phyloP scores from a whole-genome alignment of 2,113 vertebrate species.

The Brevimyrus niger region DNA sequence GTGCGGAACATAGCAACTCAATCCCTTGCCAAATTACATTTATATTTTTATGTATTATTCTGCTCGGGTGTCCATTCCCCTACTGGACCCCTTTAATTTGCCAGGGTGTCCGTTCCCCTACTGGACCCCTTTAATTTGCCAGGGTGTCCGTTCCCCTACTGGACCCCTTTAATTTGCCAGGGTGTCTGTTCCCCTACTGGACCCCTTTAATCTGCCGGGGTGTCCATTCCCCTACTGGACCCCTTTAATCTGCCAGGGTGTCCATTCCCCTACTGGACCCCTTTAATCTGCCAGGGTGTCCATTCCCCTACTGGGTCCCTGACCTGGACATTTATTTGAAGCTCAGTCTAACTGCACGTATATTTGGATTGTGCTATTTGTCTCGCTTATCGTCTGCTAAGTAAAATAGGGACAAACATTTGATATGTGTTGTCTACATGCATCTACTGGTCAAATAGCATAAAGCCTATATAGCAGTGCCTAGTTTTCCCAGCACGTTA shows the following conservation, averaged over 20 bases:
- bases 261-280: neutral
- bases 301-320: neutral
- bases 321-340: neutral
- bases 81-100: neutral
- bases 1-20: neutral
- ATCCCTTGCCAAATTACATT: neutral
- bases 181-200: neutral
- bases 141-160: neutral
- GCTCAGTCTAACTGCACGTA: neutral
- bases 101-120: neutral
- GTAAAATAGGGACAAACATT: neutral
- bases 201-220: too few species aligned
- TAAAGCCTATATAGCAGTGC: constrained; percentile 30
- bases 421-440: constrained; percentile 8
- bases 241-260: too few species aligned
- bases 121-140: neutral
- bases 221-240: too few species aligned
- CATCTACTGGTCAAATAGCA: constrained; percentile 5
- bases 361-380: neutral
- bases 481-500: constrained; percentile 52
- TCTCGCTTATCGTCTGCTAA: neutral
- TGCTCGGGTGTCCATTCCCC: neutral
- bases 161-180: neutral
- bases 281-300: neutral
- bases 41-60: neutral